A percentile compares a stretch with the other conserved stretches of the same genome.
phyloP scores from a whole-genome alignment of 2,888 invertebrate species.

The Phragmatobia fuliginosa region DNA sequence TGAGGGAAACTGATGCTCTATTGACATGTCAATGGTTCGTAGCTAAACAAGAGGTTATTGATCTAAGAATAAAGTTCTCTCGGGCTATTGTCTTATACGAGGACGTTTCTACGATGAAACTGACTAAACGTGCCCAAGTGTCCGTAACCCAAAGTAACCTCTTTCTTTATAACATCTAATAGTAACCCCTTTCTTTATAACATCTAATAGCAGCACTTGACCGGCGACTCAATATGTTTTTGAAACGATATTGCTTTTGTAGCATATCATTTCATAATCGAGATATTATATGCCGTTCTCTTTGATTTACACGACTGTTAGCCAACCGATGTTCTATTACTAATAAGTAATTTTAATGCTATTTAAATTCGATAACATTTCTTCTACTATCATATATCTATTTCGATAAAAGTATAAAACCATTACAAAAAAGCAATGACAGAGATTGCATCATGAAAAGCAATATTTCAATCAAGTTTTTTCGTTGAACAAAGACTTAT shows the following conservation, averaged over 20 bases:
- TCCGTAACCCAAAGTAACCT: no score
- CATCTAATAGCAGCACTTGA: slow-evolving; percentile 59
- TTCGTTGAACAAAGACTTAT: background rate
- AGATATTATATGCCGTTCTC: slow-evolving; percentile 56
- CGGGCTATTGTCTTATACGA: slow-evolving; percentile 76
- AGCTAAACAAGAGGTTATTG: slow-evolving; percentile 75
- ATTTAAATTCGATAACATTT: slow-evolving; percentile 30
- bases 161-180: slow-evolving; percentile 55
- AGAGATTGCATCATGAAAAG: background rate
- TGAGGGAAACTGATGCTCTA: slow-evolving; percentile 68
- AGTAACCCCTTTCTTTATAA: slow-evolving; percentile 51
- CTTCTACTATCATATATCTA: slow-evolving; percentile 15
- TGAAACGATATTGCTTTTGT: slow-evolving; percentile 67
- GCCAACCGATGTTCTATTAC: slow-evolving; percentile 37
- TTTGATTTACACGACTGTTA: slow-evolving; percentile 48
- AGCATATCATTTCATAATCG: slow-evolving; percentile 68
- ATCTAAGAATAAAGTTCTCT: slow-evolving; percentile 77
- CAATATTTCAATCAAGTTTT: background rate
- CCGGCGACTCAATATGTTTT: slow-evolving; percentile 62
- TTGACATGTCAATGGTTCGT: slow-evolving; percentile 75
- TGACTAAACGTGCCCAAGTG: slow-evolving; percentile 79
- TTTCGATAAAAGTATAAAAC: background rate
- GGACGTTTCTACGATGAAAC: slow-evolving; percentile 61
- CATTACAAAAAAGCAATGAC: background rate
- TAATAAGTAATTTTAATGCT: slow-evolving; percentile 28